These are phyloP conservation scores for Tolmerus cingulatus DNA, from an alignment of 2,888 invertebrate genomes.

Conservation along the genomic window DNA sequence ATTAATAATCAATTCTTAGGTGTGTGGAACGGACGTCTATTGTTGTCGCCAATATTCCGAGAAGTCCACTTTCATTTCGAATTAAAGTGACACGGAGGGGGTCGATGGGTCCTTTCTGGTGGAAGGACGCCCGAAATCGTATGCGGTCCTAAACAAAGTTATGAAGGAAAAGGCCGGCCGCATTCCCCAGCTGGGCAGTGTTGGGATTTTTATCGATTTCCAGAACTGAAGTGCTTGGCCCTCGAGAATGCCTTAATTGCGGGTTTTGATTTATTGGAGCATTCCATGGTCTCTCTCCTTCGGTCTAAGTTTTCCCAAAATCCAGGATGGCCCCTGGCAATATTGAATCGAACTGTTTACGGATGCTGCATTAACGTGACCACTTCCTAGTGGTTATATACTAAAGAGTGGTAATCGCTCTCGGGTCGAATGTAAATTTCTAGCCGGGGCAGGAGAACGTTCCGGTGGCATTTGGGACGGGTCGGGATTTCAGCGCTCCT, in stretches of 20 bases:
- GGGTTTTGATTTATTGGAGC: constrained; percentile 39
- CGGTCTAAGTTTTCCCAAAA: background rate
- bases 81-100: background rate
- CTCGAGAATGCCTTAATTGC: constrained; percentile 41
- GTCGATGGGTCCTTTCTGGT: background rate
- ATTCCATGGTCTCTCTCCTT: background rate
- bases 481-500: constrained; percentile 5
- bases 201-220: constrained; percentile 21
- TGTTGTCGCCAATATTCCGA: background rate
- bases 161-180: background rate
- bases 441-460: background rate
- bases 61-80: background rate
- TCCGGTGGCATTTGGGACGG: background rate
- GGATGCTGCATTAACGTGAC: constrained; percentile 31
- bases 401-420: constrained; percentile 18
- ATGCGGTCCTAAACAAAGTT: background rate
- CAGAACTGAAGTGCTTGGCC: background rate
- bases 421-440: constrained; percentile 5
- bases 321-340: background rate
- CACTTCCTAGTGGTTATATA: constrained; percentile 19
- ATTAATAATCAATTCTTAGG: background rate
- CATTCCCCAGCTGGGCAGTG: background rate
- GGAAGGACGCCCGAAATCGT: background rate
- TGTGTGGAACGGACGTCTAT: background rate
- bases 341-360: constrained; percentile 11